These are phyloP conservation scores for Limnephilus lunatus DNA, from an alignment of 2,888 invertebrate species.

Conservation along the genomic window DNA sequence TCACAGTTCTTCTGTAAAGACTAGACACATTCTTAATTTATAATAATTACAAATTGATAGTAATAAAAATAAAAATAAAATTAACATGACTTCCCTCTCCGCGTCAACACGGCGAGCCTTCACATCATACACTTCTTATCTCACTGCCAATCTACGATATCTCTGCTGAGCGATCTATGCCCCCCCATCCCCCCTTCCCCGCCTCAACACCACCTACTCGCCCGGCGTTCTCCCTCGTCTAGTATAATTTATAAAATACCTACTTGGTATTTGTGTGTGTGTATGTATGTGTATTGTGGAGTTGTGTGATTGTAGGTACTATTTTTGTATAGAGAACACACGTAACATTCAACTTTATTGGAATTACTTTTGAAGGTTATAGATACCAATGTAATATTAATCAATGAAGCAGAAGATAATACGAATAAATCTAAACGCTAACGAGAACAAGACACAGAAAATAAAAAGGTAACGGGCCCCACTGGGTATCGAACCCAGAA, in stretches of 20 bases:
- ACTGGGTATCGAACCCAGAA: too few relatives aligned
- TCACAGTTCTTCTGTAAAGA: background rate
- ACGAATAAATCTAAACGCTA: too few relatives aligned
- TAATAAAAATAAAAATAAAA: background rate
- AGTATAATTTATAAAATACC: background rate
- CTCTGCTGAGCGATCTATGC: constrained; percentile 60
- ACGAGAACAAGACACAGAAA: too few relatives aligned
- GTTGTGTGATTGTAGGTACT: background rate
- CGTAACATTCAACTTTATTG: too few relatives aligned
- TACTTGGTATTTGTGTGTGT: background rate
- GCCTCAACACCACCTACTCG: background rate
- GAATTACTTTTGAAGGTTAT: too few relatives aligned
- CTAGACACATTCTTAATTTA: background rate
- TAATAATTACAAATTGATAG: background rate
- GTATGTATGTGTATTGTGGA: background rate
- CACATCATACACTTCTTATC: constrained; percentile 57
- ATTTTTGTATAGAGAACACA: background rate
- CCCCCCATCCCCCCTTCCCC: background rate
- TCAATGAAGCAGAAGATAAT: too few relatives aligned
- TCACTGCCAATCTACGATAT: constrained; percentile 64
- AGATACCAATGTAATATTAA: too few relatives aligned
- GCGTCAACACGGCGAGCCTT: constrained; percentile 41
- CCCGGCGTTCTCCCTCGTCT: background rate
- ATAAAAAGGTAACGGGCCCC: too few relatives aligned
- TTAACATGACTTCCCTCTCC: background rate